phyloP scores from a whole-genome alignment of 1,140 invertebrate genomes.

The Leptinotarsa defecta region DNA sequence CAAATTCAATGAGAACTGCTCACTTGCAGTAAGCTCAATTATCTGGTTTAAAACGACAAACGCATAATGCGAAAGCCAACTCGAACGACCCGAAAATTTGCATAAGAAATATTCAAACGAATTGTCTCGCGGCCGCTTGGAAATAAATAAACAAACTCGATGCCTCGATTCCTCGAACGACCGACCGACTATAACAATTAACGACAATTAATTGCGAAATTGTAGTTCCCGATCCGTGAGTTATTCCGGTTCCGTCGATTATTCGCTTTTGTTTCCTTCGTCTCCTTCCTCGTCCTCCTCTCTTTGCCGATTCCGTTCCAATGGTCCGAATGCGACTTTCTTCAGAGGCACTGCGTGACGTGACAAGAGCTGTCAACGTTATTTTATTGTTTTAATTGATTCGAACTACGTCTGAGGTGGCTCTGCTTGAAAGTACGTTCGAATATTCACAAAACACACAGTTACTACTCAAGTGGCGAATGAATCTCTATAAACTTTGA shows the following conservation, averaged over 20 bases:
- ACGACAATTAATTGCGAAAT: neutral
- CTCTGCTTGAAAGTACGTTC: neutral
- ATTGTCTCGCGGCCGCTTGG: no score
- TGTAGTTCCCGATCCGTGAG: neutral
- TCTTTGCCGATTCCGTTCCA: neutral
- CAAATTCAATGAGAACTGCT: no score
- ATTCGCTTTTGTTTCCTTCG: neutral
- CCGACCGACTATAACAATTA: neutral
- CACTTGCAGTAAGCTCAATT: no score
- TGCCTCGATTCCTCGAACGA: neutral
- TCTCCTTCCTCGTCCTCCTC: neutral
- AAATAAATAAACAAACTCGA: no score
- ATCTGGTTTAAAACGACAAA: no score
- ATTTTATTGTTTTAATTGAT: constrained; percentile 4
- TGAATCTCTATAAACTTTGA: no score
- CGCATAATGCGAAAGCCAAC: no score
- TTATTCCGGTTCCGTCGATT: constrained; percentile 1
- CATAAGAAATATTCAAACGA: neutral
- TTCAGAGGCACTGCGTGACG: constrained; percentile 4
- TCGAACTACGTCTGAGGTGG: neutral
- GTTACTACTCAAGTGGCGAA: no score
- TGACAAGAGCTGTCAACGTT: constrained; percentile 7
- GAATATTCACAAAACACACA: neutral
- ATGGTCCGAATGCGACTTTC: neutral
- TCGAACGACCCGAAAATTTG: constrained; percentile 1